These are phyloP conservation scores for Ernsta delagoae DNA, from an alignment of 2,888 invertebrate genomes.

Conservation along the genomic window DNA sequence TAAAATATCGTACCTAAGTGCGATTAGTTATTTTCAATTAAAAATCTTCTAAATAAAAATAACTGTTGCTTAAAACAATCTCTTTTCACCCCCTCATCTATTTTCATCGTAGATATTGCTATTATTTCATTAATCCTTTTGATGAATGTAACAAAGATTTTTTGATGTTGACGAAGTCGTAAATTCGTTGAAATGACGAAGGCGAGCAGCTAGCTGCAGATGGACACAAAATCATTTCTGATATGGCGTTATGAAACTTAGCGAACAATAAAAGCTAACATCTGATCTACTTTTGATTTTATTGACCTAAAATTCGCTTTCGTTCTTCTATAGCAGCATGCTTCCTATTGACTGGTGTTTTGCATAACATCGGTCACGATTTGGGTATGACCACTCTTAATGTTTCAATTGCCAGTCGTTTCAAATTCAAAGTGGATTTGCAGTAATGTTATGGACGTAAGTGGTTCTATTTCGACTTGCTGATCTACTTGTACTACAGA, in stretches of 20 bases:
- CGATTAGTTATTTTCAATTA: no score
- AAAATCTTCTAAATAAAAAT: no score
- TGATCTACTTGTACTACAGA: constrained; percentile 72
- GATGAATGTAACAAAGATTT: no score
- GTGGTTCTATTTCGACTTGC: constrained; percentile 61
- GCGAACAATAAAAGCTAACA: background rate
- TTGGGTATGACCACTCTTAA: constrained; percentile 58
- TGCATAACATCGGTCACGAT: constrained; percentile 77
- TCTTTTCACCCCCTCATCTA: no score
- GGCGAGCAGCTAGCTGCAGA: background rate
- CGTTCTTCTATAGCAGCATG: constrained; percentile 51
- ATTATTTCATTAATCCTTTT: no score
- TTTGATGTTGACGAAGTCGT: no score
- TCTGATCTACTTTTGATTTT: constrained; percentile 35
- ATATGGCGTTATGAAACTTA: background rate
- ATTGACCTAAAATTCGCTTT: constrained; percentile 55
- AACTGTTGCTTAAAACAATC: no score
- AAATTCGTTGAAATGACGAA: no score
- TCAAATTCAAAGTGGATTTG: constrained; percentile 58
- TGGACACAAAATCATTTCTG: background rate
- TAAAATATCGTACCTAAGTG: no score
- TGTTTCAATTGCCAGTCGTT: constrained; percentile 67
- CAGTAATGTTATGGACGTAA: constrained; percentile 66
- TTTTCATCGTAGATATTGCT: no score
- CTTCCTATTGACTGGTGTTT: constrained; percentile 68